Evolutionary conservation across 2,113 vertebrate species (phyloP), one percentile per base, ranked within the genome.

Genomic region (Thalassoma bifasciatum): DNA sequence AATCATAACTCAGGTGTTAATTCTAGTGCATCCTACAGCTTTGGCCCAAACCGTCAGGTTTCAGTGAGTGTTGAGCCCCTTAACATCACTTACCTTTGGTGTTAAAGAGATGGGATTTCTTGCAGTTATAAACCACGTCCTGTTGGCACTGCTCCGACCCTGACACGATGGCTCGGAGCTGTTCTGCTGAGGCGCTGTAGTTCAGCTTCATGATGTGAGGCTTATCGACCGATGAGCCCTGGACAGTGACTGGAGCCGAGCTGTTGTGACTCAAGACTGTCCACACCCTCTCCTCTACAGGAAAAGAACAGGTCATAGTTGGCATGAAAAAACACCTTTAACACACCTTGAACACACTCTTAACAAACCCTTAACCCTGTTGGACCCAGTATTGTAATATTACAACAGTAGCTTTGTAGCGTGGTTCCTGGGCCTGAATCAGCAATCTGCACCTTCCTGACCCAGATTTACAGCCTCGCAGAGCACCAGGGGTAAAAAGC

Each of bases 271-370:
- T 82, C 76, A 98, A 73, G 0, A 93, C 88, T 0, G 96, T 98
- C 98, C 97, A 99, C 66, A 96, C 95, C 87, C 95, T 97, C 74
- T 98, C 95, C 72, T 96, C 98, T 99, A 49, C 1, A 81, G 51
- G 59, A 4, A 13, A n/a, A 3, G 53, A 10, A 46, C 10, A 30
- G 30, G 4, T 50, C 0, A 1, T 4, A 40, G 64, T 67, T 19
- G 64, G 11, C 49, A 40, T 12, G 0, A 51, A 60, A 2, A 30
- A 30, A 30, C 30, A 30, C 30, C 30, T 30, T 3, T 30, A 30
- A 30, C 30, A 30, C 30, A 30, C 30, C 30, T 30, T 30, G 3
- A 30, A 30, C 30, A 30, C 30, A 30, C 30, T 6, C 30, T 30
- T 30, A 30, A 30, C 30, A 30, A 4, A 30, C 30, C 30, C 6